Evolutionary conservation across 1,140 invertebrate species (phyloP).

Genomic region (Macrobrachium nipponense): DNA sequence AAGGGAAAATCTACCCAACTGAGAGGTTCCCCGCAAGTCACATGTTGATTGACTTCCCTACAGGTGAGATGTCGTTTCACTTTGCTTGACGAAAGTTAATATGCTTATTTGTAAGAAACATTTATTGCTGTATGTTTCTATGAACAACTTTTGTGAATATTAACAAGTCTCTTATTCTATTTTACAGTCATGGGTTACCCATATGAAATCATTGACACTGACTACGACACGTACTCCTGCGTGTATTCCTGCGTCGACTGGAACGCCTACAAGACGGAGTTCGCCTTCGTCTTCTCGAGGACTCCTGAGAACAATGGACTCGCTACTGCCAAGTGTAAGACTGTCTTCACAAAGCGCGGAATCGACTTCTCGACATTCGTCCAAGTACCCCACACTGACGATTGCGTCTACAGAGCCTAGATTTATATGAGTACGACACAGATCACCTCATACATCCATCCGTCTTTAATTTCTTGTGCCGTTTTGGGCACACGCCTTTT

Average conservation of each 20-base stretch:
- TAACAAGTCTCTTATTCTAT: neutral
- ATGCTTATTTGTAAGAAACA: too few species aligned
- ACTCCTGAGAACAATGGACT: slow-evolving; percentile 9
- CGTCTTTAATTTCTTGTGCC: too few species aligned
- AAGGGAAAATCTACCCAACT: slow-evolving; percentile 26
- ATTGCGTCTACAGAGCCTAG: slow-evolving; percentile 26
- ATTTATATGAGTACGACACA: too few species aligned
- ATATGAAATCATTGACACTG: slow-evolving; percentile 22
- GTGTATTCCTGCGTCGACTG: slow-evolving; percentile 2
- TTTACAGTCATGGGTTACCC: neutral
- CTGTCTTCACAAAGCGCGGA: slow-evolving; percentile 14
- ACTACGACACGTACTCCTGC: slow-evolving; percentile 33
- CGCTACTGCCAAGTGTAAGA: slow-evolving; percentile 2
- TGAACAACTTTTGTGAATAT: neutral
- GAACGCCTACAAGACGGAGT: slow-evolving; percentile 19
- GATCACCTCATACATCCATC: too few species aligned
- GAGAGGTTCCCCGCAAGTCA: slow-evolving; percentile 31
- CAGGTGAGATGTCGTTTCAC: neutral
- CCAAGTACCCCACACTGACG: slow-evolving; percentile 3
- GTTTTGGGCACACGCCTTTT: too few species aligned
- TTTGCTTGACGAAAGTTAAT: neutral
- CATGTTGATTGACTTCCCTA: slow-evolving; percentile 29
- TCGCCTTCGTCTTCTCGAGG: slow-evolving; percentile 28
- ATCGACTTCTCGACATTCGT: slow-evolving; percentile 24
- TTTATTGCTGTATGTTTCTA: too few species aligned